Conservation (phyloP, 1,140 invertebrate species). For the Anoplolepis gracilipes region DNA sequence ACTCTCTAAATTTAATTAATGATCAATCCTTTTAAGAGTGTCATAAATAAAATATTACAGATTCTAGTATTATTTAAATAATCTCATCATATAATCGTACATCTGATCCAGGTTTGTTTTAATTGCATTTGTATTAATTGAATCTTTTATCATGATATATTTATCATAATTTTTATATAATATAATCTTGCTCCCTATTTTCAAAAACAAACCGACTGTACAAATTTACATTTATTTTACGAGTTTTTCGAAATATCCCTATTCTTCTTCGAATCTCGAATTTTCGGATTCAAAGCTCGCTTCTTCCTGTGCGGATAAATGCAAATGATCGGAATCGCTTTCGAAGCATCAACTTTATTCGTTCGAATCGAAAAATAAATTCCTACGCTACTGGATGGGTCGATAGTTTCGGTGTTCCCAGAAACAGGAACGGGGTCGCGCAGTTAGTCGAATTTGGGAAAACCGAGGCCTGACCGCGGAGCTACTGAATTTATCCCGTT, state of each 20-base stretch:
- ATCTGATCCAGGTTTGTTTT: background rate
- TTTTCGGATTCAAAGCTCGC: background rate
- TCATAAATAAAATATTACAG: background rate
- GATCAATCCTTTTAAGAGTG: background rate
- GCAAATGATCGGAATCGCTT: conserved; percentile 34
- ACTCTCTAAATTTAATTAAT: background rate
- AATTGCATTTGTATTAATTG: too few relatives aligned
- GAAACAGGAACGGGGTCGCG: conserved; percentile 5
- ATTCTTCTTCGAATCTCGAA: background rate
- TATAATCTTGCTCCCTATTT: background rate
- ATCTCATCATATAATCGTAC: too few relatives aligned
- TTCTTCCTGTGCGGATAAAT: conserved; percentile 11
- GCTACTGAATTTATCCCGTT: conserved; percentile 26
- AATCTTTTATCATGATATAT: too few relatives aligned
- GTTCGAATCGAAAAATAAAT: conserved; percentile 47
- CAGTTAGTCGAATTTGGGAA: conserved; percentile 37
- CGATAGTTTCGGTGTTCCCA: conserved; percentile 49
- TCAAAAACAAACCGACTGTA: background rate
- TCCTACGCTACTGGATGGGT: conserved; percentile 16
- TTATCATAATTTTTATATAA: background rate
- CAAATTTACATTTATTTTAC: background rate
- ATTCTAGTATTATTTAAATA: background rate
- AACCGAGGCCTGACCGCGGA: conserved; percentile 12
- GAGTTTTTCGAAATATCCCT: background rate
- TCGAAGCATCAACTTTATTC: conserved; percentile 25